These are phyloP conservation scores for Stenichneumon culpator DNA, from an alignment of 2,888 invertebrate species.

Conservation along the genomic window DNA sequence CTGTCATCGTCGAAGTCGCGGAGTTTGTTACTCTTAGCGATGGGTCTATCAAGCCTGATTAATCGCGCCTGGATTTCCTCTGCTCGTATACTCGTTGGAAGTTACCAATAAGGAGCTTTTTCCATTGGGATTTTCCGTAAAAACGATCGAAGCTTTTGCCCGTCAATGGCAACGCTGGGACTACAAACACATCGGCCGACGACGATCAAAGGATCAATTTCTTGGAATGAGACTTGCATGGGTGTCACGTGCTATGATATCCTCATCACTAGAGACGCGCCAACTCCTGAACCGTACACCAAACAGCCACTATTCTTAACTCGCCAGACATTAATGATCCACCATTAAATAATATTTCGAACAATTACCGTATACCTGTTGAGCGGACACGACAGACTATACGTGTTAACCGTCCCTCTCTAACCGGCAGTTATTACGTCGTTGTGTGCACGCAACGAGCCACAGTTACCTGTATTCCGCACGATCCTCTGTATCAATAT, in stretches of 20 bases:
- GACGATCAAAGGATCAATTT: neutral
- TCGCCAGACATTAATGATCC: conserved; percentile 17
- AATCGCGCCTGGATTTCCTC: neutral
- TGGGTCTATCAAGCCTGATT: conserved; percentile 4
- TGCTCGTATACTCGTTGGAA: neutral
- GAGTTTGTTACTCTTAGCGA: conserved; percentile 34
- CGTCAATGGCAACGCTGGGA: too few species aligned
- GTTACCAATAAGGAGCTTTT: neutral
- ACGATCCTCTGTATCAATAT: conserved; percentile 17
- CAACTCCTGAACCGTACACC: neutral
- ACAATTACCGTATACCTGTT: conserved; percentile 47
- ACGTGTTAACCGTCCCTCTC: conserved; percentile 3
- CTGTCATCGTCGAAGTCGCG: conserved; percentile 27
- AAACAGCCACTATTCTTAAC: neutral
- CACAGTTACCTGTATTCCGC: neutral
- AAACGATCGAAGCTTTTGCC: neutral
- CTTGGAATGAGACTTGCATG: neutral
- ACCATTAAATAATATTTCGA: conserved; percentile 46
- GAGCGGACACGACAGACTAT: conserved; percentile 25
- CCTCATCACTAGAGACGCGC: neutral
- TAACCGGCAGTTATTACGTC: conserved; percentile 17
- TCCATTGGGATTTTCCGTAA: neutral
- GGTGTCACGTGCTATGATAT: neutral
- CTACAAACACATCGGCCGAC: too few species aligned
- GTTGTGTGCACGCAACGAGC: conserved; percentile 10